phyloP scores from a whole-genome alignment of 2,888 invertebrate genomes.

The Drosophila paracracens region DNA sequence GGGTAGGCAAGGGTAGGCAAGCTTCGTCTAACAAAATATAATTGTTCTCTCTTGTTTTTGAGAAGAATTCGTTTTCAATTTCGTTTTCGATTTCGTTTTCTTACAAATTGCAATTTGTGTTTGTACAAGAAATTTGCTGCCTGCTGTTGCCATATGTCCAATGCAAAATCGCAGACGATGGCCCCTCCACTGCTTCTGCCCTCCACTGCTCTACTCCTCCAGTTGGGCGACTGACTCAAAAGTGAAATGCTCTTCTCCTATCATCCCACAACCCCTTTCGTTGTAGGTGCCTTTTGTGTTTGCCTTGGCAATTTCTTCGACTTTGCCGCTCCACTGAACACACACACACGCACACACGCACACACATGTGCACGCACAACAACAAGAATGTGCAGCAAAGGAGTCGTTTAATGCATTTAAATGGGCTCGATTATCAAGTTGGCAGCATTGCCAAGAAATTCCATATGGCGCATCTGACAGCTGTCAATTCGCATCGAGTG shows the following conservation, averaged over 20 bases:
- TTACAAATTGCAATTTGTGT: conserved; percentile 67
- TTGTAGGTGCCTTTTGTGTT: conserved; percentile 23
- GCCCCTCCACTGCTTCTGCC: background rate
- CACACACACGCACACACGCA: conserved; percentile 8
- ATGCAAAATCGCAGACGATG: conserved; percentile 24
- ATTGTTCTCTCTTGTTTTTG: background rate
- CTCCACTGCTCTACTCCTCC: background rate
- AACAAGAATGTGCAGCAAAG: conserved; percentile 23
- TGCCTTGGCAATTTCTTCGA: conserved; percentile 30
- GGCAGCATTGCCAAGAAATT: conserved; percentile 39
- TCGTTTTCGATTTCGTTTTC: conserved; percentile 30
- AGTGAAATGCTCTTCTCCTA: conserved; percentile 35
- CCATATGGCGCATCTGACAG: conserved; percentile 56
- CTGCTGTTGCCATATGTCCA: conserved; percentile 68
- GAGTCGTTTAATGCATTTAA: conserved; percentile 69
- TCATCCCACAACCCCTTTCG: background rate
- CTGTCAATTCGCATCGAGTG: conserved; percentile 57
- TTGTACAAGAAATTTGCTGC: conserved; percentile 56
- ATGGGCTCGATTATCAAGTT: conserved; percentile 68
- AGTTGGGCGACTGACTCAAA: conserved; percentile 43
- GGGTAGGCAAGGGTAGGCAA: conserved; percentile 4
- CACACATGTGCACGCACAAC: background rate
- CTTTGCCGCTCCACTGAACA: conserved; percentile 40
- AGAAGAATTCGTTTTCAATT: conserved; percentile 16
- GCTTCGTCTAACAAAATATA: background rate